Conservation (phyloP, 35 echinoderm and acorn worm genomes). For the Acanthaster planci region DNA sequence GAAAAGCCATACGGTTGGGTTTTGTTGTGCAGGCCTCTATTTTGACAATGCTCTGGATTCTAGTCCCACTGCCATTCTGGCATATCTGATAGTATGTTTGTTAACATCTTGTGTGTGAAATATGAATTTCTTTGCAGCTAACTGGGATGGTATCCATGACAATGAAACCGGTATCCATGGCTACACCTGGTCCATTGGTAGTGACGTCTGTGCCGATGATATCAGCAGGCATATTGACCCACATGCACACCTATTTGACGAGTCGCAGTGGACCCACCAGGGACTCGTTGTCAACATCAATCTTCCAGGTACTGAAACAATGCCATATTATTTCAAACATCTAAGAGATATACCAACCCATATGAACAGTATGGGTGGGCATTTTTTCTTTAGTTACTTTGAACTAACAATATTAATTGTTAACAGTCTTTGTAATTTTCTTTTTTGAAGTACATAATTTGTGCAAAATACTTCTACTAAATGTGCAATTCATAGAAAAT, state of each 20-base stretch:
- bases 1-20: no score
- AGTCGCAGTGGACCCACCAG: slow-evolving; percentile 45
- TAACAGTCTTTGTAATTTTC: background rate
- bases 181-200: slow-evolving; percentile 49
- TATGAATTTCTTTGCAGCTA: slow-evolving; percentile 7
- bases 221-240: slow-evolving; percentile 39
- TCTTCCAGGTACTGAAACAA: slow-evolving; percentile 8
- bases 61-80: no score
- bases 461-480: background rate
- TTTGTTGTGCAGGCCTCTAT: no score
- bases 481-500: background rate
- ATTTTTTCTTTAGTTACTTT: background rate
- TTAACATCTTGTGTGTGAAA: background rate
- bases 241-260: slow-evolving; percentile 52
- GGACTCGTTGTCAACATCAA: slow-evolving; percentile 28
- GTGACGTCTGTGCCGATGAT: slow-evolving; percentile 24
- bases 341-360: background rate
- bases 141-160: slow-evolving; percentile 53
- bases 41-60: no score
- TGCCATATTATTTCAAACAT: background rate
- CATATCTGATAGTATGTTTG: no score
- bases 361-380: background rate
- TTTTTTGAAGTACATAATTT: no score
- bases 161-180: slow-evolving; percentile 49
- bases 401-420: background rate